Evolutionary conservation across 2,797 vertebrate species (phyloP).

Genomic region (Sebastes iracundus): DNA sequence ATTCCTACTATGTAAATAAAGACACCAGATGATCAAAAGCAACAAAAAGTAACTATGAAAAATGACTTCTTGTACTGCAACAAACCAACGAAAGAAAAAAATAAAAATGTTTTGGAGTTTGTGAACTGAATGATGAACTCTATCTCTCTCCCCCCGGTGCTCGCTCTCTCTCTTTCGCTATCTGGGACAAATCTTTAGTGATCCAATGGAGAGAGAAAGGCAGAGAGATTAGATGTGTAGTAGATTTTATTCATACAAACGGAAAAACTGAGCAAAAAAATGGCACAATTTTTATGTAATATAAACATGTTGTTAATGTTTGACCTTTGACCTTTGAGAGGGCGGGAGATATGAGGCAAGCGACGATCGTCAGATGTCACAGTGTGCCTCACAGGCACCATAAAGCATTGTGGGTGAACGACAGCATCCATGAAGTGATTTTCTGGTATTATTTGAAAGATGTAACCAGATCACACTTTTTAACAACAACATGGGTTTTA

Average conservation of each 20-base stretch:
- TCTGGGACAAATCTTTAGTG: conserved; percentile 43
- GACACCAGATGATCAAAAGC: conserved; percentile 84
- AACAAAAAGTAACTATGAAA: conserved; percentile 83
- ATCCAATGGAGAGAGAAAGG: conserved; percentile 34
- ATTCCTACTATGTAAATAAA: conserved; percentile 86
- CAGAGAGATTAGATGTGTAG: conserved; percentile 49
- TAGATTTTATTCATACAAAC: conserved; percentile 67
- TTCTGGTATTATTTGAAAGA: conserved; percentile 74
- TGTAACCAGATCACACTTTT: conserved; percentile 58
- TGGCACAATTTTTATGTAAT: conserved; percentile 78
- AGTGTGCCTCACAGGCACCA: conserved; percentile 70
- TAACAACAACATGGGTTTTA: conserved; percentile 53
- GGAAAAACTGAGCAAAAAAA: conserved; percentile 40
- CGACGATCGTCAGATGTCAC: conserved; percentile 67
- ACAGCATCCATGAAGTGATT: conserved; percentile 70
- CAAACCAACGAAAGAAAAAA: conserved; percentile 78
- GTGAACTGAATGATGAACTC: conserved; percentile 81
- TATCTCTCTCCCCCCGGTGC: conserved; percentile 65
- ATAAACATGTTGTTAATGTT: conserved; percentile 79
- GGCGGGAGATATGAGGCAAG: conserved; percentile 46
- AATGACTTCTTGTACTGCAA: conserved; percentile 85
- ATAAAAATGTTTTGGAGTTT: conserved; percentile 84
- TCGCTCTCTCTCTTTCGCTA: conserved; percentile 26
- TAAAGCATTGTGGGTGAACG: conserved; percentile 67
- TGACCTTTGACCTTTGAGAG: conserved; percentile 74